phyloP scores from a whole-genome alignment of 2,797 vertebrate species.

The Chrosomus eos region DNA sequence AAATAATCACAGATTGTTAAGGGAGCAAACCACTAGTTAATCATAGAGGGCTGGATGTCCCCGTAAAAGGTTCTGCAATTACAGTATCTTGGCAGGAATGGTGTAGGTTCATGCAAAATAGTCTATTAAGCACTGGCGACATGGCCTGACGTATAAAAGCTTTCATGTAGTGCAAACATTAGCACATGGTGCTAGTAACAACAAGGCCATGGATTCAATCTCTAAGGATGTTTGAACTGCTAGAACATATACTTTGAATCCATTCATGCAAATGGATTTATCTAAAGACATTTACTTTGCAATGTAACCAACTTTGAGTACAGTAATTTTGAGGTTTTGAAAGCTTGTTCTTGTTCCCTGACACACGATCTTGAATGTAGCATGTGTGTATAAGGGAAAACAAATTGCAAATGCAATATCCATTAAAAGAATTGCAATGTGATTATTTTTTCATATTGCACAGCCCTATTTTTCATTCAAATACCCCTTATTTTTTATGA shows the following conservation, averaged over 20 bases:
- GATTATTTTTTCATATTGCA: neutral
- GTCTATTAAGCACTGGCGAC: neutral
- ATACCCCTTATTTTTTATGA: neutral
- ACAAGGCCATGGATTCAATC: neutral
- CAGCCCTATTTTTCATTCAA: neutral
- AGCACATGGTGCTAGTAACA: neutral
- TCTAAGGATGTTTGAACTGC: neutral
- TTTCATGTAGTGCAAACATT: neutral
- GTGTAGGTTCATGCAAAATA: neutral
- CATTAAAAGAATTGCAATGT: no score
- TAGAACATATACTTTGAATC: neutral
- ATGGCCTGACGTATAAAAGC: neutral
- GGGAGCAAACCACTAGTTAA: neutral
- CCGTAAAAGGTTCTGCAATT: neutral
- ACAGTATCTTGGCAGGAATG: neutral
- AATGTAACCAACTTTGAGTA: neutral
- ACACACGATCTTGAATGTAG: no score
- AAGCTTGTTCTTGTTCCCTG: no score
- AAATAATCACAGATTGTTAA: neutral
- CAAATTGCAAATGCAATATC: neutral
- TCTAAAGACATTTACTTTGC: neutral
- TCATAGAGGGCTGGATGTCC: neutral
- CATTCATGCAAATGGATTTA: neutral
- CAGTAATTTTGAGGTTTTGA: neutral
- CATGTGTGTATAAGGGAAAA: neutral